Conservation (phyloP, 2,113 vertebrate species). For the Piprites chloris region DNA sequence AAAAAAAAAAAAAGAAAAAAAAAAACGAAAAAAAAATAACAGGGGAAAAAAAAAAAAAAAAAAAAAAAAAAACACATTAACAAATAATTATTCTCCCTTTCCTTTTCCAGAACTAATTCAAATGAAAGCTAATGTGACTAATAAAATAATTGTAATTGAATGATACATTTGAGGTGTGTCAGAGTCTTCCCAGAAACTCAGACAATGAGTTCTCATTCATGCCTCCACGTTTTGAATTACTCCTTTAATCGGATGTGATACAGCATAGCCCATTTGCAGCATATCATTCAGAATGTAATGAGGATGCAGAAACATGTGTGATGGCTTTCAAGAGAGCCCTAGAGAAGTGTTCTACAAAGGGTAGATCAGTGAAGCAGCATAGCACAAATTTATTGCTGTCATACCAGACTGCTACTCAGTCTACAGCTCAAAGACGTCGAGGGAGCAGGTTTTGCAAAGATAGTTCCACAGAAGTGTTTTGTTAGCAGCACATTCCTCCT, state of each 20-base stretch:
- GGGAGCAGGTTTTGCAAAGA: conserved; percentile 10
- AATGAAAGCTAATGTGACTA: conserved; percentile 14
- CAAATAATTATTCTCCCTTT: background rate
- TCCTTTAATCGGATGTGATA: background rate
- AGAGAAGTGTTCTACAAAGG: conserved; percentile 55
- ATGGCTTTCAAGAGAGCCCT: conserved; percentile 50
- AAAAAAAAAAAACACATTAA: background rate
- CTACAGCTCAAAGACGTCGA: background rate
- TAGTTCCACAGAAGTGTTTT: background rate
- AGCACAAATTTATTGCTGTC: conserved; percentile 30
- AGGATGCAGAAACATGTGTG: conserved; percentile 22
- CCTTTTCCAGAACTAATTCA: background rate
- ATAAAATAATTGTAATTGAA: conserved; percentile 8
- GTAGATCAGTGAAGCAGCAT: conserved; percentile 1
- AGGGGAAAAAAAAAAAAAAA: background rate
- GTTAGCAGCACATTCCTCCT: background rate
- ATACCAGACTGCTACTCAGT: background rate
- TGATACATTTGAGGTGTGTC: background rate
- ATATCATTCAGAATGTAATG: background rate
- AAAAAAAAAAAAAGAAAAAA: background rate
- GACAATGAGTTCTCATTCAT: background rate
- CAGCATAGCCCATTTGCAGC: background rate
- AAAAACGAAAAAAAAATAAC: background rate
- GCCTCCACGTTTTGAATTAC: background rate
- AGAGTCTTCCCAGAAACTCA: background rate